Base-by-base conservation (phyloP, 2,113 vertebrate genomes). In the Neogale vison region DNA sequence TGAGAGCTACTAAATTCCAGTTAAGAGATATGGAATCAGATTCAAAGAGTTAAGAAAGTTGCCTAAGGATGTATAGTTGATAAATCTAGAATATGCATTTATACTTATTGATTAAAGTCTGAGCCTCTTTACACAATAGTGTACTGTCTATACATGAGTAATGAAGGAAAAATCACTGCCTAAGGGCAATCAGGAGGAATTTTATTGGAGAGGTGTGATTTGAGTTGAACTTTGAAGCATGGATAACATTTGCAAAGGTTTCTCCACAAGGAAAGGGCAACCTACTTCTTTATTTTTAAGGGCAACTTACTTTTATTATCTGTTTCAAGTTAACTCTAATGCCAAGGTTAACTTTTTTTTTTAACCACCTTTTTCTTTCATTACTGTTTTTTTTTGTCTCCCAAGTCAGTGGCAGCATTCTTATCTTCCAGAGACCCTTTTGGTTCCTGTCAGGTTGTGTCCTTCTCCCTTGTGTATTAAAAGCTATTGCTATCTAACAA, bases 21-120 rank as follows among this genome's bases (percentile, higher is more conserved):
- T 80, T 80, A 76, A 65, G 42, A 88, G 21, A 76, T 50, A 15
- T 92, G 26, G 79, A 92, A 90, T 92, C 50, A 79, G 52, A 67
- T 47, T 97, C 18, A 94, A 74, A 95, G 69, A 93, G 7, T 84
- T 94, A 81, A 86, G 84, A 69, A 72, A 57, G 31, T 94, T 93
- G 65, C 26, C 82, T 65, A 52, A 95, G 45, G 39, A 83, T 12
- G 47, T 20, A 80, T 77, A 88, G 18, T 15, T 95, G 45, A 85
- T 82, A 55, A 95, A 88, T 52, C 71, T 13, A 85, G 90, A 55
- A 90, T 81, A 26, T 42, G 57, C 42, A 63, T 57, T 95, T 85
- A 76, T 88, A 90, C 13, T 71, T 85, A 39, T 63, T 71, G 39
- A 74, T 91, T 83, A 63, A 87, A 85, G 52, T 88, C 23, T 12